Percentiles rank a stretch among this genome's conserved stretches.
Conservation (phyloP, 2,888 invertebrate genomes). For the Phrixothrix hirtus region DNA sequence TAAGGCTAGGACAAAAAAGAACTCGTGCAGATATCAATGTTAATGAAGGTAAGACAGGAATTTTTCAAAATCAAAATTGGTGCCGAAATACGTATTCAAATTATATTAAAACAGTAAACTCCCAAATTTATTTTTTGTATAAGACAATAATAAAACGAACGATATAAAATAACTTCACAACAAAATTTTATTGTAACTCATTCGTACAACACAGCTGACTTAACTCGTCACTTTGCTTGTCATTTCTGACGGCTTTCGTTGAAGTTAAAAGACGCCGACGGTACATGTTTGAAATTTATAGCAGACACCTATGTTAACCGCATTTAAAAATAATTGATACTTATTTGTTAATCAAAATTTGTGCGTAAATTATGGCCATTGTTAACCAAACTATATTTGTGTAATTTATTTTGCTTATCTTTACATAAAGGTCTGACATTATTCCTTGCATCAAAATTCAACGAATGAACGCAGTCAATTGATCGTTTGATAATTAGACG, state of each 20-base stretch:
- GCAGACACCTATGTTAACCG: constrained; percentile 8
- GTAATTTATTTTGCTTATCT: too few relatives aligned
- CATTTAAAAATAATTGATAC: background rate
- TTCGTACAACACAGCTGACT: constrained; percentile 27
- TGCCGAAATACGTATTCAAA: too few relatives aligned
- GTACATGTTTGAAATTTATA: constrained; percentile 24
- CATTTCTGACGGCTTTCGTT: constrained; percentile 20
- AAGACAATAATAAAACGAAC: constrained; percentile 7
- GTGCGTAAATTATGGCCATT: too few relatives aligned
- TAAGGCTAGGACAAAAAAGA: constrained; percentile 49
- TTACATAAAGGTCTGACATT: too few relatives aligned
- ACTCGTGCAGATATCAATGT: constrained; percentile 44
- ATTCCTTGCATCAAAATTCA: too few relatives aligned
- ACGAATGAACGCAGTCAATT: too few relatives aligned
- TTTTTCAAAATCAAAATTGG: too few relatives aligned
- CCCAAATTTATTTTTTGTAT: too few relatives aligned
- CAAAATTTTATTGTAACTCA: constrained; percentile 22
- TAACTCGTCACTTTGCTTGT: constrained; percentile 26
- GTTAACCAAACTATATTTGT: too few relatives aligned
- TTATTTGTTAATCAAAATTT: too few relatives aligned
- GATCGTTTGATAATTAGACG: too few relatives aligned
- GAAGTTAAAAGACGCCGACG: constrained; percentile 27
- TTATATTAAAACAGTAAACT: too few relatives aligned
- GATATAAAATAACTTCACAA: constrained; percentile 5
- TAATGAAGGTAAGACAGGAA: constrained; percentile 47